Percentiles rank a stretch among this genome's conserved stretches.
Conservation (phyloP, 2,797 vertebrate genomes). For the Meriones psammophilus region DNA sequence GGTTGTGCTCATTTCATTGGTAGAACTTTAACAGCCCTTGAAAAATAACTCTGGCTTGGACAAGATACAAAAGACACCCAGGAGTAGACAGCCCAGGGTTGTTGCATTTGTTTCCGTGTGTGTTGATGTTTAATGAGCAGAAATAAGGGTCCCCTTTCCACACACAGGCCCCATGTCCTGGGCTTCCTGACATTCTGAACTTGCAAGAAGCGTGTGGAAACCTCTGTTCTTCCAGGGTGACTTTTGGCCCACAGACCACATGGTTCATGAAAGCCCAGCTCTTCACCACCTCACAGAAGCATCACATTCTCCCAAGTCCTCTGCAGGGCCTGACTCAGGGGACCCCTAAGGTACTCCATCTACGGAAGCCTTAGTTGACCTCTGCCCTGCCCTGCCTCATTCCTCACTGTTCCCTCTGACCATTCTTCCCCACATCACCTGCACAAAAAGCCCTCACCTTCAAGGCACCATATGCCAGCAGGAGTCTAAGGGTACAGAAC, state of each 20-base stretch:
- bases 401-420: background rate
- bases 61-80: background rate
- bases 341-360: background rate
- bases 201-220: background rate
- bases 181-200: background rate
- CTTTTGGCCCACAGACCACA: background rate
- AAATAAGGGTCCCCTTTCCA: background rate
- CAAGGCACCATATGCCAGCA: background rate
- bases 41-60: background rate
- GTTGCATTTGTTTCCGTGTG: background rate
- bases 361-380: background rate
- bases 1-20: background rate
- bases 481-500: background rate
- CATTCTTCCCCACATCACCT: background rate
- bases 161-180: background rate
- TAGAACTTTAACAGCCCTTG: background rate
- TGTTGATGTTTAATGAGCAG: background rate
- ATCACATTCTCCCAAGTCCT: background rate
- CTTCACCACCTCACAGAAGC: background rate
- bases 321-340: background rate
- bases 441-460: background rate
- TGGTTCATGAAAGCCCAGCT: background rate
- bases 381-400: background rate
- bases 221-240: background rate
- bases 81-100: background rate